Evolutionary conservation across 1,140 invertebrate genomes (phyloP).

Genomic region (Eueides isabella): DNA sequence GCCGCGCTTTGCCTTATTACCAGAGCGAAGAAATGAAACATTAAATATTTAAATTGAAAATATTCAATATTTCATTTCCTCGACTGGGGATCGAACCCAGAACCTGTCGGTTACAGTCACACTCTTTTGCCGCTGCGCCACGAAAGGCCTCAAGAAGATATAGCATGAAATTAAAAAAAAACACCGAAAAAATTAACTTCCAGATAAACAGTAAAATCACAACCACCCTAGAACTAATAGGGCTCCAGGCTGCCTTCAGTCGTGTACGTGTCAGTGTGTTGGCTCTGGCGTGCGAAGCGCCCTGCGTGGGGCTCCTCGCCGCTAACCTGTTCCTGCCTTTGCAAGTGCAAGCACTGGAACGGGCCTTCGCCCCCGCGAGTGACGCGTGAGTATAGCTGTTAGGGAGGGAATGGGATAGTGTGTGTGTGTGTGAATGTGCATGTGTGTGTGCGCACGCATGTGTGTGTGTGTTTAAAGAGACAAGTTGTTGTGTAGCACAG

Average conservation of each 20-base stretch:
- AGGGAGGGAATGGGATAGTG: neutral
- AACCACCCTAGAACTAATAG: slow-evolving; percentile 45
- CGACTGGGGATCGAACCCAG: too few species aligned
- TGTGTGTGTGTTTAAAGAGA: neutral
- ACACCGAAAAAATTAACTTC: slow-evolving; percentile 12
- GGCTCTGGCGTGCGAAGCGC: slow-evolving; percentile 60
- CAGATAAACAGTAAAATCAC: slow-evolving; percentile 62
- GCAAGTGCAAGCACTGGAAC: slow-evolving; percentile 33
- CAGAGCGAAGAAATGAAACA: too few species aligned
- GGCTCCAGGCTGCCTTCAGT: slow-evolving; percentile 38
- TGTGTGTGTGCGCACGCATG: neutral
- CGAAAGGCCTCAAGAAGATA: too few species aligned
- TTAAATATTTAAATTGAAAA: too few species aligned
- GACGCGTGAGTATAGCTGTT: slow-evolving; percentile 41
- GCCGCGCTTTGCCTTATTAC: too few species aligned
- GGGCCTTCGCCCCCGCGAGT: slow-evolving; percentile 41
- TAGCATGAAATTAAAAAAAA: neutral
- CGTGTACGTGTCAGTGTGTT: slow-evolving; percentile 55
- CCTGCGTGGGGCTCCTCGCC: slow-evolving; percentile 52
- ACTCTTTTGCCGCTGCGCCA: too few species aligned
- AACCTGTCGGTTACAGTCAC: too few species aligned
- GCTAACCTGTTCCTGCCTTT: slow-evolving; percentile 50
- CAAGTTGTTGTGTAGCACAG: neutral
- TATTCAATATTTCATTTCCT: too few species aligned
- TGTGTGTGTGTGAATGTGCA: neutral